A percentile compares a stretch with the other conserved stretches of the same genome.
Conservation (phyloP, 2,113 vertebrate species). For the Dromas ardeola region DNA sequence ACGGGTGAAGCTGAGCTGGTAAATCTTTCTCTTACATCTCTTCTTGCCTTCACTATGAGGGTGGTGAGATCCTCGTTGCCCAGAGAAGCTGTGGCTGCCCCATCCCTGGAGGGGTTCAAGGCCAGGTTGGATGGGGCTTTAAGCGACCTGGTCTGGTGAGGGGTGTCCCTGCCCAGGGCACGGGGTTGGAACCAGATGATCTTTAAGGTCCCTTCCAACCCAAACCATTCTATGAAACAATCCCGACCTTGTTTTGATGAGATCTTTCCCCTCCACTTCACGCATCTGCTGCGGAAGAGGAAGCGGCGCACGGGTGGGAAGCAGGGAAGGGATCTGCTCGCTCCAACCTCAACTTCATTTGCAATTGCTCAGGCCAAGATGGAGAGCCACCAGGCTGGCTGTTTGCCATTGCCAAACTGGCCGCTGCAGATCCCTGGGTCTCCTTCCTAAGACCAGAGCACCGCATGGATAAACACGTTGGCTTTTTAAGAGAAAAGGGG, state of each 20-base stretch:
- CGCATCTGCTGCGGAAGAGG: background rate
- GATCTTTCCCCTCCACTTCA: background rate
- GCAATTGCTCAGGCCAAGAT: background rate
- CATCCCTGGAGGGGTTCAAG: background rate
- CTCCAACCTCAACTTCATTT: background rate
- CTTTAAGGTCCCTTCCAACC: background rate
- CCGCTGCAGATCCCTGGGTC: background rate
- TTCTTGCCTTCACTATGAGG: background rate
- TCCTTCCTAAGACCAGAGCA: background rate
- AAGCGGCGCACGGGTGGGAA: background rate
- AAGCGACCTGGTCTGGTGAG: background rate
- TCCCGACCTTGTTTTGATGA: background rate
- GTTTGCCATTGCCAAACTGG: background rate
- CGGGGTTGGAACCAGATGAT: background rate
- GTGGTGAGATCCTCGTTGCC: background rate
- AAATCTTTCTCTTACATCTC: background rate
- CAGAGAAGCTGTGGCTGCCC: background rate
- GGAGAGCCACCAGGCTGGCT: background rate
- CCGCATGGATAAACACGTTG: background rate
- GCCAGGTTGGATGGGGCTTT: background rate
- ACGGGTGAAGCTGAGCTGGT: accelerated
- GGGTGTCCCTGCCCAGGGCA: background rate
- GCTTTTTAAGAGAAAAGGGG: background rate
- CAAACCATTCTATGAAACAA: background rate
- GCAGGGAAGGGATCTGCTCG: background rate